phyloP scores from a whole-genome alignment of 2,113 vertebrate genomes.

The Eubucco bourcierii region DNA sequence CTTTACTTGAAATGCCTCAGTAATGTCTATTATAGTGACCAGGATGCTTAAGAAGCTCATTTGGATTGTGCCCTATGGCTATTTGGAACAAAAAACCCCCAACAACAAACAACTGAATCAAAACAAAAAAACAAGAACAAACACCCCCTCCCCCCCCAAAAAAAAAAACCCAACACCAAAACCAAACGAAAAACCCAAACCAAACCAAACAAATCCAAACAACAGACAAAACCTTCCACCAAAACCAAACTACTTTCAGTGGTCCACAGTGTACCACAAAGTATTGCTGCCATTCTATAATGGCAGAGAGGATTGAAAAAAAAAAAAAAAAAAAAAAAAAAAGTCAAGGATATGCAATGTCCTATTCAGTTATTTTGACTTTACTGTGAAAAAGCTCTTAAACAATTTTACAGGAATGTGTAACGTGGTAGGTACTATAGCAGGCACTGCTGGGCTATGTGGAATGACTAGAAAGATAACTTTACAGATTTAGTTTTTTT shows the following conservation, averaged over 20 bases:
- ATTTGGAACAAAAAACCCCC: too few species aligned
- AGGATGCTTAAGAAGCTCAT: neutral
- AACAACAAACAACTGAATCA: too few species aligned
- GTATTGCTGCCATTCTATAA: neutral
- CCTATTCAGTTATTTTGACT: neutral
- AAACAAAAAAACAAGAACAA: too few species aligned
- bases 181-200: too few species aligned
- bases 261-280: neutral
- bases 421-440: neutral
- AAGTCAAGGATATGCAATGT: accelerated
- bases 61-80: neutral
- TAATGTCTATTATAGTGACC: neutral
- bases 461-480: neutral
- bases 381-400: neutral
- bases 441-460: neutral
- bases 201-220: too few species aligned
- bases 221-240: neutral
- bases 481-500: slow-evolving; percentile 8
- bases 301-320: neutral
- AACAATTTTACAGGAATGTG: neutral
- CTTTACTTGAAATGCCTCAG: neutral
- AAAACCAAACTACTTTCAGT: neutral
- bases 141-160: too few species aligned
- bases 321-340: too few species aligned
- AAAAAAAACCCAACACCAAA: too few species aligned